Conservation (phyloP, 2,888 invertebrate species). For the Drosophila koepferae region DNA sequence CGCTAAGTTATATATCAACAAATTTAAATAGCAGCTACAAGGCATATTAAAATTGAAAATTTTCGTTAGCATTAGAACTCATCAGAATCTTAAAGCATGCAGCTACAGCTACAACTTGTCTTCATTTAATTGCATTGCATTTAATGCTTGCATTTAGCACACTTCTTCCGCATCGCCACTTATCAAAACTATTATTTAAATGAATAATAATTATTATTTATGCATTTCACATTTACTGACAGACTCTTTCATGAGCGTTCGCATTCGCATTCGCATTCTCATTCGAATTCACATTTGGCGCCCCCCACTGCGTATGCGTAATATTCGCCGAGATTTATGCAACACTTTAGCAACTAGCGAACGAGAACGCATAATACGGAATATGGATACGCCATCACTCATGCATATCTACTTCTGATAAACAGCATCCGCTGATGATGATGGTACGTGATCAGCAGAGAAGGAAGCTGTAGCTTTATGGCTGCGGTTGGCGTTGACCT, state of each 20-base stretch:
- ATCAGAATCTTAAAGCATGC: background rate
- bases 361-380: conserved; percentile 30
- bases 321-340: conserved; percentile 68
- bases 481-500: conserved; percentile 54
- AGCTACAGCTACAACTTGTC: too few relatives aligned
- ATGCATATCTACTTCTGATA: conserved; percentile 44
- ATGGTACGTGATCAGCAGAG: conserved; percentile 40
- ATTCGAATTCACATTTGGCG: conserved; percentile 8
- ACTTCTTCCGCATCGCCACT: conserved; percentile 6
- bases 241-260: conserved; percentile 28
- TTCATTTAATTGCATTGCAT: conserved; percentile 23
- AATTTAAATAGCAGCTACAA: conserved; percentile 1
- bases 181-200: conserved; percentile 51
- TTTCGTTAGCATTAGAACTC: too few relatives aligned
- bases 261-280: background rate
- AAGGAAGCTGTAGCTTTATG: background rate
- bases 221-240: conserved; percentile 20
- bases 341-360: conserved; percentile 12
- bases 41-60: background rate
- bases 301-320: conserved; percentile 47
- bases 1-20: background rate
- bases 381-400: conserved; percentile 51
- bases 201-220: conserved; percentile 54
- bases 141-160: conserved; percentile 17
- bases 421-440: conserved; percentile 33